These are phyloP conservation scores for Corbicula japonica DNA, from an alignment of 2,888 invertebrate species.

Conservation along the genomic window DNA sequence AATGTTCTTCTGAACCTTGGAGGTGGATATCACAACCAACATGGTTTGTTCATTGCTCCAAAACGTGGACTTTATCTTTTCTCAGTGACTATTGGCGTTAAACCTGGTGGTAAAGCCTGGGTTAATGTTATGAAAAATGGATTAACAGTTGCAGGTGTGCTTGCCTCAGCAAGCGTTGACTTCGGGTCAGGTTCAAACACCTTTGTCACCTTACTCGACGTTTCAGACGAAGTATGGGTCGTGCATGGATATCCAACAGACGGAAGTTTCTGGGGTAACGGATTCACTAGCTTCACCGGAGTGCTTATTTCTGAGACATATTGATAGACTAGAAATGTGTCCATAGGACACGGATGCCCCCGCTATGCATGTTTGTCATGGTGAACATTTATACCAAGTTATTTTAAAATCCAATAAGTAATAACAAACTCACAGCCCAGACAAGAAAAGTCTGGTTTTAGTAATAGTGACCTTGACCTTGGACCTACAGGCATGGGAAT, in stretches of 20 bases:
- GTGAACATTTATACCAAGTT: no score
- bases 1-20: not conserved
- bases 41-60: conserved; percentile 24
- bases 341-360: no score
- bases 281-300: conserved; percentile 7
- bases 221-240: conserved; percentile 25
- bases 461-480: no score
- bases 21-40: conserved; percentile 12
- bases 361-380: no score
- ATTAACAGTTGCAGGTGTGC: not conserved
- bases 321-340: no score
- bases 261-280: conserved; percentile 7
- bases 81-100: not conserved
- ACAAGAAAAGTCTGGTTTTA: no score
- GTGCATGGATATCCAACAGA: conserved; percentile 5
- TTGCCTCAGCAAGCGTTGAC: not conserved
- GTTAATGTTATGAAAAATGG: not conserved
- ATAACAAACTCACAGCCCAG: no score
- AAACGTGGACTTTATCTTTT: conserved; percentile 17
- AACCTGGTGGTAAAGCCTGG: not conserved
- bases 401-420: no score
- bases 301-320: conserved; percentile 8
- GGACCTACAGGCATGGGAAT: no score
- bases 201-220: conserved; percentile 5
- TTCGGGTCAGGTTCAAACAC: conserved; percentile 7